Evolutionary conservation across 2,888 invertebrate genomes (phyloP).

Genomic region (Zaprionus obscuricornis): DNA sequence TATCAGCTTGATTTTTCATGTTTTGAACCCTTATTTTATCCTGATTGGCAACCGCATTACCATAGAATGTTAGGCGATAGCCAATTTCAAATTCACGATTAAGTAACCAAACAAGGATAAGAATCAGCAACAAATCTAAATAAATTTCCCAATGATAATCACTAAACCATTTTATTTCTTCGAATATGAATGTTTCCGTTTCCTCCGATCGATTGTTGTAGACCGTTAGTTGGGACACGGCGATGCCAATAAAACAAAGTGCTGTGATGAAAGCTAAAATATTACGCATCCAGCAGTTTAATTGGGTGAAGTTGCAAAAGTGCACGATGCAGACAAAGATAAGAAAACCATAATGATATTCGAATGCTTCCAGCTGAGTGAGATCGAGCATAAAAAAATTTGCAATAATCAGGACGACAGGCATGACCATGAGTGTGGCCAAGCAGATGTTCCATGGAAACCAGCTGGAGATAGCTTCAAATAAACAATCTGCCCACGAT

Average conservation of each 20-base stretch:
- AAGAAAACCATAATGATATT: constrained; percentile 90
- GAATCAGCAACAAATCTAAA: constrained; percentile 91
- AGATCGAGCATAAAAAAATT: constrained; percentile 89
- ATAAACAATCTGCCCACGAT: constrained; percentile 84
- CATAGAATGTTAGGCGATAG: constrained; percentile 95
- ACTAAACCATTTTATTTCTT: constrained; percentile 83
- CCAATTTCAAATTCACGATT: constrained; percentile 98
- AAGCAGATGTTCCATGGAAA: constrained; percentile 92
- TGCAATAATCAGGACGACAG: constrained; percentile 89
- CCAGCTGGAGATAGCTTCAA: constrained; percentile 90
- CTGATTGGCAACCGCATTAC: constrained; percentile 94
- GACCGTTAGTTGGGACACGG: constrained; percentile 84
- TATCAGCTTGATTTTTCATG: constrained; percentile 98
- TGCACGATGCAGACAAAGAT: constrained; percentile 94
- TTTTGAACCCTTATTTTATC: constrained; percentile 95
- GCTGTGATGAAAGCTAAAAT: constrained; percentile 90
- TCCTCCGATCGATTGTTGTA: constrained; percentile 65
- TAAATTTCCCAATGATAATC: constrained; percentile 89
- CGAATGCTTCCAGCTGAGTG: constrained; percentile 83
- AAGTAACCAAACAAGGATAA: constrained; percentile 95
- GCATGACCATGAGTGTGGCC: constrained; percentile 90
- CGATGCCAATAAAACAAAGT: constrained; percentile 88
- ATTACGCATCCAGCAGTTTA: constrained; percentile 97
- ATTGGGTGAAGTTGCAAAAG: constrained; percentile 97
- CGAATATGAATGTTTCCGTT: constrained; percentile 56